phyloP scores from a whole-genome alignment of 2,113 vertebrate genomes.

The Aspidoscelis tigris region DNA sequence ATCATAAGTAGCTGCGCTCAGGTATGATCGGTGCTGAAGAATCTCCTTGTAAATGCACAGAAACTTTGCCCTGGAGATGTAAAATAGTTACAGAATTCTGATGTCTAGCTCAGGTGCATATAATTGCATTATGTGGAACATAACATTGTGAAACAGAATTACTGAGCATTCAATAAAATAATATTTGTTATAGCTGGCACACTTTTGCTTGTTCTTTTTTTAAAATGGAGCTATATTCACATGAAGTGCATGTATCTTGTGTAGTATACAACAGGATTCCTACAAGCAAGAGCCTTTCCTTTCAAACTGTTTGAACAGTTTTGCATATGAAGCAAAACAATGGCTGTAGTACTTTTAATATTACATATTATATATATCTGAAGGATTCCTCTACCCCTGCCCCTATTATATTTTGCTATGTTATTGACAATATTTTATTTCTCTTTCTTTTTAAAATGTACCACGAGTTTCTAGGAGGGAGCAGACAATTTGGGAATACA shows the following conservation, averaged over 20 bases:
- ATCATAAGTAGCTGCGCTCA: constrained; percentile 35
- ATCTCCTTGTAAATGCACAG: constrained; percentile 53
- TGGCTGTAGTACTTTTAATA: background rate
- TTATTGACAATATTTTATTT: too few species aligned
- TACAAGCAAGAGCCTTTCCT: background rate
- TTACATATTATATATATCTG: background rate
- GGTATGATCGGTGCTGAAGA: constrained; percentile 25
- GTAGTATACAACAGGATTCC: constrained; percentile 46
- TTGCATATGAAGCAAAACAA: background rate
- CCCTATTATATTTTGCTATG: too few species aligned
- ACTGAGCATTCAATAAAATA: constrained; percentile 51
- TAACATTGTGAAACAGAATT: constrained; percentile 59
- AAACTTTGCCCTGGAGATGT: constrained; percentile 49
- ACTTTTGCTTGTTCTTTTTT: constrained; percentile 44
- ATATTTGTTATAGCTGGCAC: constrained; percentile 41
- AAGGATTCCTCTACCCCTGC: too few species aligned
- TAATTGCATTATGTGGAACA: constrained; percentile 60
- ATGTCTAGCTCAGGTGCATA: constrained; percentile 49
- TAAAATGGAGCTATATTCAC: constrained; percentile 39
- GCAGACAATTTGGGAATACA: too few species aligned
- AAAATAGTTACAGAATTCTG: constrained; percentile 50
- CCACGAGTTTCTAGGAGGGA: too few species aligned
- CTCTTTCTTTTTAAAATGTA: too few species aligned
- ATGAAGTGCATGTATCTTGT: constrained; percentile 20
- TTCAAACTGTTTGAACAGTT: background rate